Base-by-base conservation (phyloP, 1,140 invertebrate species). In the Aricia agestis region DNA sequence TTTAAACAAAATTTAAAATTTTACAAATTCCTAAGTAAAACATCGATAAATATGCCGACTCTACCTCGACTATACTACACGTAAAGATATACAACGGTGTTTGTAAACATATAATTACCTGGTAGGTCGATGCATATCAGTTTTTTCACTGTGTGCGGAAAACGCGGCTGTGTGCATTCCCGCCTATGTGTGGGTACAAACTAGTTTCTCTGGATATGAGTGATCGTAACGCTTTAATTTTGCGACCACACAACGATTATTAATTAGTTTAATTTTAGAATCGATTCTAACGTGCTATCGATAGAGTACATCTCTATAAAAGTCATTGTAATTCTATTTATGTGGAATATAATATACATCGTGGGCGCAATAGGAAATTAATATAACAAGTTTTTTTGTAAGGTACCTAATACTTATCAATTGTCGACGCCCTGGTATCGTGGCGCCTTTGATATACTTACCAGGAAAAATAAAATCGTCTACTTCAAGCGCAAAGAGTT, bases 71-170 rank as follows among this genome's bases (percentile, higher is more conserved):
- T 78, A 75, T 78, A 69, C 76, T 75, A 74, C 68, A 79, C 74
- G 77, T 79, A 81, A 78, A 78, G 74, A 78, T 79, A 83, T 78
- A 81, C 75, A 75, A 76, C 70, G 61, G 77, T 86, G 86, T 87
- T 88, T 84, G 85, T 87, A 89, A 90, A 90, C 87, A 90, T 90
- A 89, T 90, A 90, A 89, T 90, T 90, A 90, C 84, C 86, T 82
- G 83, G 88, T 90, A 87, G 79, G 84, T 87, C 81, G 87, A 88
- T 89, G 87, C 85, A 88, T 90, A 90, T 89, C 88, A 82, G 73
- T 73, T 75, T 67, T 75, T 76, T 77, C 61, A 73, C 76, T 76
- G 76, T 78, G 78, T 82, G 78, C 69, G 73, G 72, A 58, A 45
- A 17, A 45, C 63, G 18, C 45, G 19, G 52, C 25, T 74, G 70